Evolutionary conservation across 2,888 invertebrate genomes (phyloP), one percentile per base, ranked within the genome.

Genomic region (Ptychoptera albimana): DNA sequence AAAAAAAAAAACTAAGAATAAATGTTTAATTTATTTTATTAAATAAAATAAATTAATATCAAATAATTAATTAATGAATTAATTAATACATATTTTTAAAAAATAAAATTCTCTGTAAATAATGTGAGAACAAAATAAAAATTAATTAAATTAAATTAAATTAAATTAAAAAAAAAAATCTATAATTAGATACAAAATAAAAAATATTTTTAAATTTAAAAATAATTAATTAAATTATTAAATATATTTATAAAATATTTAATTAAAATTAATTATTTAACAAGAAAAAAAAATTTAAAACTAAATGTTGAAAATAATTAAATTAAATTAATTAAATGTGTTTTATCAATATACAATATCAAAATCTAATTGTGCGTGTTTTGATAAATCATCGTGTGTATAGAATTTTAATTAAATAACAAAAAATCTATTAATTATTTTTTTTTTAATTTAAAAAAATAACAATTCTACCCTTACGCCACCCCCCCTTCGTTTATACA

Each of bases 301-400:
- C 35, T 11, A 23, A 37, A 35, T 43, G 11, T 16, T 35, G 16
- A 31, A 29, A 29, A 15, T 32, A 29, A 16, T 14, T 37, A 32
- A 37, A 37, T 32, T 44, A 38, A 37, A 44, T 37, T 37, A 44
- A 38, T 37, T 37, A 38, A 44, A 44, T 37, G 44, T 37, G 37
- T 44, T 44, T 37, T 14, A 37, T 10, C 16, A 30, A 31, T 38
- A 30, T 37, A 37, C 30, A 16, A 37, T 37, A 15, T 2, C 37
- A 12, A 37, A 37, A 37, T 37, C 23, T 23, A 23, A 23, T 23
- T 23, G 23, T 23, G 23, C 23, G 23, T 23, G 23, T 23, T n/a
- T 23, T 23, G 23, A 23, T 23, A 23, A 23, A 23, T 37, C 37
- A 37, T 37, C 37, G 37, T 23, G 23, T 23, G 23, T 23, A 23